phyloP scores from a whole-genome alignment of 2,797 vertebrate species.

The Mormyrops attenuatus region DNA sequence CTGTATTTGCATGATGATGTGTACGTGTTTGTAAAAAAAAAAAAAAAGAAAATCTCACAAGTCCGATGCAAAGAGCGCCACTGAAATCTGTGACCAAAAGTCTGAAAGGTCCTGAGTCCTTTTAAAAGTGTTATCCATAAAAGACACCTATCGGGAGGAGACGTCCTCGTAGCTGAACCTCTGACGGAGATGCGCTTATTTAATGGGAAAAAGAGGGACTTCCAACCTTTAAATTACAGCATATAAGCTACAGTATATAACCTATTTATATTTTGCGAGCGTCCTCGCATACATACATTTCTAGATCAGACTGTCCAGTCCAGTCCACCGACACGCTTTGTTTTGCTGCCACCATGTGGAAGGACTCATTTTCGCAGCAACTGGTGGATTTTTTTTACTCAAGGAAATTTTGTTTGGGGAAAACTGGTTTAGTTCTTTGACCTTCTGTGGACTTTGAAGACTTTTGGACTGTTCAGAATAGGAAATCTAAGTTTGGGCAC shows the following conservation, averaged over 20 bases:
- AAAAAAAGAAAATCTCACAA: background rate
- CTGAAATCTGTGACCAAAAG: background rate
- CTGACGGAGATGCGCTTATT: background rate
- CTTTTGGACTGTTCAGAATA: background rate
- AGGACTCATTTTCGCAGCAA: background rate
- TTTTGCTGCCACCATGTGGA: slow-evolving; percentile 16
- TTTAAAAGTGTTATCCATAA: background rate
- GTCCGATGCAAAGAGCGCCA: background rate
- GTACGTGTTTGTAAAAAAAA: background rate
- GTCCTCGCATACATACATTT: background rate
- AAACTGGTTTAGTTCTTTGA: background rate
- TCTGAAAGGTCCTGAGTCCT: background rate
- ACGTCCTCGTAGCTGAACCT: background rate
- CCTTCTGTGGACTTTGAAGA: background rate
- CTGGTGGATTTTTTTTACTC: background rate
- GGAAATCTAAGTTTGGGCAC: background rate
- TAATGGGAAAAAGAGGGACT: background rate
- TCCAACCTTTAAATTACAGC: background rate
- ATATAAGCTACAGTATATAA: background rate
- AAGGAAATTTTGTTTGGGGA: background rate
- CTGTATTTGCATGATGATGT: background rate
- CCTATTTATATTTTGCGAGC: background rate
- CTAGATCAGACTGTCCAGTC: background rate
- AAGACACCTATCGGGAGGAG: background rate
- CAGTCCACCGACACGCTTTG: background rate